Base-by-base conservation (phyloP, 2,888 invertebrate species). In the Nebria salina region DNA sequence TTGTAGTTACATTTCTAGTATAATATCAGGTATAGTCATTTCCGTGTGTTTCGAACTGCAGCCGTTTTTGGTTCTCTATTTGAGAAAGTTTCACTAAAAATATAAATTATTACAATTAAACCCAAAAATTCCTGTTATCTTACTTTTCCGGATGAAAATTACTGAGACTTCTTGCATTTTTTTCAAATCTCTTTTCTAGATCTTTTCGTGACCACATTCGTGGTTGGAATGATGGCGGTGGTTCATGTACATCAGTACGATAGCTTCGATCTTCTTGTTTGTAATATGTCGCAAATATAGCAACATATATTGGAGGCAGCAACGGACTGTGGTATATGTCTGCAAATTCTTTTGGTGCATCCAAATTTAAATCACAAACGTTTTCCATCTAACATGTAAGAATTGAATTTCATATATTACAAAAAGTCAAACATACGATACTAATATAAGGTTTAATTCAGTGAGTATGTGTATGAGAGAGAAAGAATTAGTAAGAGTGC, bases 331-430 rank as follows among this genome's bases (percentile, higher is more conserved):
- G 92, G 89, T 96, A 96, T 85, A 94, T 92, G 84, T 94, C 90
- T 0, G 96, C 96, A 81, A 95, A 95, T 86, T 94, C 88, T 76
- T 93, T 92, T 66, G 95, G 94, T 91, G 95, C 92, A 86, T 95
- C 94, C 83, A 96, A 90, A 85, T 94, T 92, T 84, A 96, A 90
- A 85, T 93, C 92, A 84, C 96, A 89, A 83, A 96, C 92, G 89
- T 95, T 94, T 87, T 96, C 95, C 70, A 86, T 87, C 88, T 88
- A 83, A 5, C 34, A 34, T 34, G 34, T 34, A 2, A 34, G 34
- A 34, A 34, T 5, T 4, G 34, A 79, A 86, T 34, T 4, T 34
- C 34, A 0, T 1, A 34, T 1, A 34, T 34, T 34, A 34, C 34
- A 34, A 34, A 34, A 34, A 1, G 5, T 5, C 34, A 34, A 34